These are phyloP conservation scores for Monodelphis domestica DNA, from an alignment of 2,797 vertebrate species.

Conservation along the genomic window DNA sequence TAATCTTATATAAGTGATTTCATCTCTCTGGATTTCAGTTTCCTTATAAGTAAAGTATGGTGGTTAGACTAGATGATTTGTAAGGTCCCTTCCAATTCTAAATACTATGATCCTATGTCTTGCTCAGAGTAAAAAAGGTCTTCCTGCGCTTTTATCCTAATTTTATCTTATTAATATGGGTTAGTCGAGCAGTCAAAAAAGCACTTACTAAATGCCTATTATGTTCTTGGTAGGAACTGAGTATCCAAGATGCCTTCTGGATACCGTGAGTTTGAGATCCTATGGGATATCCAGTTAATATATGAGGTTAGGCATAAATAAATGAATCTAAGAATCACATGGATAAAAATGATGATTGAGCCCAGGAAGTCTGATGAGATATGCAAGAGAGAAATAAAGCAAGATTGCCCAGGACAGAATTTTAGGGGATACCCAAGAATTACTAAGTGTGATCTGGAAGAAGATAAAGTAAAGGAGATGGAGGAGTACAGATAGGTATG, in stretches of 20 bases:
- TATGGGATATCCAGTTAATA: neutral
- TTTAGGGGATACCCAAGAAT: neutral
- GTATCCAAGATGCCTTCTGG: neutral
- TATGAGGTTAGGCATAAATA: neutral
- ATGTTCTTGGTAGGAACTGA: neutral
- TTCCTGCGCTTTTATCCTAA: neutral
- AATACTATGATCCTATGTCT: neutral
- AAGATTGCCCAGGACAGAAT: neutral
- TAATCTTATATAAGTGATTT: too few relatives aligned
- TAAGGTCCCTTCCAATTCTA: neutral
- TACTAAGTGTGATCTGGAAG: neutral
- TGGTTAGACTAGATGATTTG: neutral
- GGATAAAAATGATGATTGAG: neutral
- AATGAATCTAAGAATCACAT: neutral
- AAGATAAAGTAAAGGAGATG: neutral
- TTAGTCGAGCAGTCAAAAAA: neutral
- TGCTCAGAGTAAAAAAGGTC: neutral
- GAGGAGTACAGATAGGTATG: neutral
- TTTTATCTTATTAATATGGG: neutral
- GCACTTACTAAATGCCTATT: neutral
- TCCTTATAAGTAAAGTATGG: too few relatives aligned
- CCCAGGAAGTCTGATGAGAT: neutral
- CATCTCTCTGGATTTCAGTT: too few relatives aligned
- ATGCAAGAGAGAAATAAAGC: neutral
- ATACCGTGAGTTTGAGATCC: neutral